Evolutionary conservation across 1,140 invertebrate species (phyloP).

Genomic region (Thalassaphorura encarpata): DNA sequence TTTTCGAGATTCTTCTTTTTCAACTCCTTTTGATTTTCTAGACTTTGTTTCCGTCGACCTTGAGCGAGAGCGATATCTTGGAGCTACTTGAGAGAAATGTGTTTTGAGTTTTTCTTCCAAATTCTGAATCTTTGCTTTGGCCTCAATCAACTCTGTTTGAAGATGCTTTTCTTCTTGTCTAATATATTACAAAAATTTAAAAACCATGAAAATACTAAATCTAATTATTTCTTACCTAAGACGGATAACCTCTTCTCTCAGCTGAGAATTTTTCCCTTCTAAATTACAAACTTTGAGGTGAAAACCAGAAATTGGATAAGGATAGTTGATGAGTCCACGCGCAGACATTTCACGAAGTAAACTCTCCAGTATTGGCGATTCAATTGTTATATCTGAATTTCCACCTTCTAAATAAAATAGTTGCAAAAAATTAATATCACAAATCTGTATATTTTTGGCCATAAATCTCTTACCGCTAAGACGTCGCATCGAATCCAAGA

Average conservation of each 20-base stretch:
- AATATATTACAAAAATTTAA: neutral
- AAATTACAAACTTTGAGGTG: constrained; percentile 53
- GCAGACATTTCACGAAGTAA: constrained; percentile 54
- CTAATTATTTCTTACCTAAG: constrained; percentile 41
- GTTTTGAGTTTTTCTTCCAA: constrained; percentile 12
- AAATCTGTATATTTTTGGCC: constrained; percentile 1
- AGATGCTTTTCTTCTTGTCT: constrained; percentile 27
- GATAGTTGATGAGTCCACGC: constrained; percentile 59
- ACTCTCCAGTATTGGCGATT: constrained; percentile 45
- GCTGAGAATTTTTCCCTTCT: constrained; percentile 47
- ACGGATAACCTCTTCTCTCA: constrained; percentile 44
- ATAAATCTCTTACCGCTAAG: constrained; percentile 45
- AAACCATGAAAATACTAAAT: too few species aligned
- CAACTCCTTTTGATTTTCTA: too few species aligned
- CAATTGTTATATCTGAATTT: constrained; percentile 41
- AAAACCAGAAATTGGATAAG: constrained; percentile 60
- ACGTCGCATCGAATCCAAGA: constrained; percentile 51
- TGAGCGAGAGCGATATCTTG: too few species aligned
- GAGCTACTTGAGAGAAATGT: too few species aligned
- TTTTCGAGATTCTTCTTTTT: too few species aligned
- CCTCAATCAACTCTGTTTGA: constrained; percentile 27
- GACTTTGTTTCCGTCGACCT: too few species aligned
- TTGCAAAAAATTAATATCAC: neutral
- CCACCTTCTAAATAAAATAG: constrained; percentile 35
- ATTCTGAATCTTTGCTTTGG: constrained; percentile 27